These are phyloP conservation scores for Hycleus phaleratus DNA, from an alignment of 1,140 invertebrate genomes.

Conservation along the genomic window DNA sequence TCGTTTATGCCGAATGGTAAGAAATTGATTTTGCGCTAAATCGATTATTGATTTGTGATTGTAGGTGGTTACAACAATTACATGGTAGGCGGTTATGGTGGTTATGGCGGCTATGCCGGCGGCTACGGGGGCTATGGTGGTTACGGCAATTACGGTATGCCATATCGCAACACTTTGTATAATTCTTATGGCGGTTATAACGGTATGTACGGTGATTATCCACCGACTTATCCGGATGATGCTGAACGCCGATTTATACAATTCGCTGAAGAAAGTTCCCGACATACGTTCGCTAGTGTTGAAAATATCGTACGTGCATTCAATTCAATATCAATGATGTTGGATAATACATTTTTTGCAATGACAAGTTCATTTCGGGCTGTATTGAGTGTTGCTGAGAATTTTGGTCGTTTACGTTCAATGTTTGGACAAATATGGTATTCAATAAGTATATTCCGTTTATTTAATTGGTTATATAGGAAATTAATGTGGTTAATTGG, in stretches of 20 bases:
- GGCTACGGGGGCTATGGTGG: slow-evolving; percentile 33
- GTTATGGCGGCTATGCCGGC: slow-evolving; percentile 31
- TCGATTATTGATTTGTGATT: neutral
- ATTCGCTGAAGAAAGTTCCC: slow-evolving; percentile 82
- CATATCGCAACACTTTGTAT: slow-evolving; percentile 21
- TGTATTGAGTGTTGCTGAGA: slow-evolving; percentile 90
- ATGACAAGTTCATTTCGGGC: slow-evolving; percentile 91
- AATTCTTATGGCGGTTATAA: slow-evolving; percentile 35
- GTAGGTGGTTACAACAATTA: slow-evolving; percentile 1
- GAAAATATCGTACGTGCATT: slow-evolving; percentile 88
- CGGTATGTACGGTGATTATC: slow-evolving; percentile 31
- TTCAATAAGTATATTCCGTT: slow-evolving; percentile 71
- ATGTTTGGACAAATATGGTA: slow-evolving; percentile 80
- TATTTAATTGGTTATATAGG: slow-evolving; percentile 69
- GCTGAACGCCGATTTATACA: slow-evolving; percentile 68
- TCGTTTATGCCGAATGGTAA: slow-evolving; percentile 25
- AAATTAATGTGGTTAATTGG: slow-evolving; percentile 64
- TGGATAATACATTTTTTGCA: slow-evolving; percentile 93
- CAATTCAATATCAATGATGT: slow-evolving; percentile 89
- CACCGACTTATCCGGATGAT: slow-evolving; percentile 48
- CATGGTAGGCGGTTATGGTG: slow-evolving; percentile 28
- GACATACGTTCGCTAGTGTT: slow-evolving; percentile 89
- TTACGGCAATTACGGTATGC: slow-evolving; percentile 30
- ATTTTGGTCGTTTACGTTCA: slow-evolving; percentile 74
- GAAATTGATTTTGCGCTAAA: neutral